Percentiles rank a stretch among this genome's conserved stretches.
Evolutionary conservation across 2,888 invertebrate species (phyloP).

Genomic region (Troglohyphantes excavatus): DNA sequence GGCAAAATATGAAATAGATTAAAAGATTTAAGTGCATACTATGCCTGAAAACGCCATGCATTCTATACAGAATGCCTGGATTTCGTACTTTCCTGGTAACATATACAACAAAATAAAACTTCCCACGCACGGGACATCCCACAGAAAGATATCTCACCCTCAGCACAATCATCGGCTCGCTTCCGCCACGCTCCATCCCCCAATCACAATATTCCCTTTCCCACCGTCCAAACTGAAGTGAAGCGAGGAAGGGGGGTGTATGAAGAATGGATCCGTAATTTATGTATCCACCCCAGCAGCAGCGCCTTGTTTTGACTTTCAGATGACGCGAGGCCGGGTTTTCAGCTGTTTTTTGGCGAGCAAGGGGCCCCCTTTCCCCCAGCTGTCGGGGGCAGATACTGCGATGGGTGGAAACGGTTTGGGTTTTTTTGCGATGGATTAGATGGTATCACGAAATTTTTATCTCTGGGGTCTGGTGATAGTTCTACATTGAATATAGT

Average conservation of each 20-base stretch:
- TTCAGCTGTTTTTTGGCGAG: constrained; percentile 42
- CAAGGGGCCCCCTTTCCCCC: background rate
- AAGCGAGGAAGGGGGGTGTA: background rate
- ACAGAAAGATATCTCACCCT: constrained; percentile 8
- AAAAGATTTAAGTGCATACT: too few species aligned
- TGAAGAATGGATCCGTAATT: constrained; percentile 44
- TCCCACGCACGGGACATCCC: background rate
- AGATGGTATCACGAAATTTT: too few species aligned
- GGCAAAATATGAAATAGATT: too few species aligned
- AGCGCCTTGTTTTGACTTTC: constrained; percentile 61
- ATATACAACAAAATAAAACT: too few species aligned
- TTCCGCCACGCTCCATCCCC: constrained; percentile 26
- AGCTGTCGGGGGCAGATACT: constrained; percentile 5
- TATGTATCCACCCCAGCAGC: constrained; percentile 47
- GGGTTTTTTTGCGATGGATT: too few species aligned
- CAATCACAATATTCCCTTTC: background rate
- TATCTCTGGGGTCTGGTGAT: too few species aligned
- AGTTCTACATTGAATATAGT: too few species aligned
- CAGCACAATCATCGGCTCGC: background rate
- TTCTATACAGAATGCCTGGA: too few species aligned
- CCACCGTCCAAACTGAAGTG: background rate
- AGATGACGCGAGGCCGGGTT: constrained; percentile 31
- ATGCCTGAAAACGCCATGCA: too few species aligned
- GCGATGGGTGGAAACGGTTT: background rate
- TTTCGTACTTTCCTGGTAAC: too few species aligned